A percentile compares a stretch with the other conserved stretches of the same genome.
phyloP scores from a whole-genome alignment of 2,888 invertebrate species.

The Sinelater perroti region DNA sequence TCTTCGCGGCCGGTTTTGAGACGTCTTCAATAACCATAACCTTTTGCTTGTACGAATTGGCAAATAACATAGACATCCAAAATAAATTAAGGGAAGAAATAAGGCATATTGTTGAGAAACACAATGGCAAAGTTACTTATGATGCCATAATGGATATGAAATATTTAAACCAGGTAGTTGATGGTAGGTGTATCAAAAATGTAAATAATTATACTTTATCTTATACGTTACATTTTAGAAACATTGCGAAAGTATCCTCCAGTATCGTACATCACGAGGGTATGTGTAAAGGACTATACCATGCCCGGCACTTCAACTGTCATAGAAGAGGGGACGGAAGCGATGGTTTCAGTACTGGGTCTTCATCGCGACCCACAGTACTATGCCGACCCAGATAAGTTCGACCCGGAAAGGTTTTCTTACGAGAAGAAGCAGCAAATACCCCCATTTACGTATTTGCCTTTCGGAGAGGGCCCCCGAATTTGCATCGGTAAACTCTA shows the following conservation, averaged over 20 bases:
- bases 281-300: not conserved
- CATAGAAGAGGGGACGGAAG: not conserved
- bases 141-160: slow-evolving; percentile 61
- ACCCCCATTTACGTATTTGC: not conserved
- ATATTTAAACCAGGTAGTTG: slow-evolving; percentile 62
- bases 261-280: not conserved
- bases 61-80: slow-evolving; percentile 56
- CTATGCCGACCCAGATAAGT: not conserved
- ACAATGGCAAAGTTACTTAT: slow-evolving; percentile 57
- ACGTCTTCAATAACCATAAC: slow-evolving; percentile 54
- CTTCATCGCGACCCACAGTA: not conserved
- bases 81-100: slow-evolving; percentile 59
- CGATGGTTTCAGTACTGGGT: not conserved
- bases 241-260: slow-evolving; percentile 1
- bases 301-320: not conserved
- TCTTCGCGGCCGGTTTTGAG: slow-evolving; percentile 57
- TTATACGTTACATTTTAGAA: not conserved
- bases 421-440: not conserved
- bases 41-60: slow-evolving; percentile 53
- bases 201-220: too few relatives aligned
- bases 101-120: slow-evolving; percentile 51
- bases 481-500: too few relatives aligned
- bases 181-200: too few relatives aligned
- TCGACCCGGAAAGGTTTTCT: slow-evolving; percentile 1
- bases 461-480: too few relatives aligned